phyloP scores from a whole-genome alignment of 2,888 invertebrate genomes.

The Amiota minor region DNA sequence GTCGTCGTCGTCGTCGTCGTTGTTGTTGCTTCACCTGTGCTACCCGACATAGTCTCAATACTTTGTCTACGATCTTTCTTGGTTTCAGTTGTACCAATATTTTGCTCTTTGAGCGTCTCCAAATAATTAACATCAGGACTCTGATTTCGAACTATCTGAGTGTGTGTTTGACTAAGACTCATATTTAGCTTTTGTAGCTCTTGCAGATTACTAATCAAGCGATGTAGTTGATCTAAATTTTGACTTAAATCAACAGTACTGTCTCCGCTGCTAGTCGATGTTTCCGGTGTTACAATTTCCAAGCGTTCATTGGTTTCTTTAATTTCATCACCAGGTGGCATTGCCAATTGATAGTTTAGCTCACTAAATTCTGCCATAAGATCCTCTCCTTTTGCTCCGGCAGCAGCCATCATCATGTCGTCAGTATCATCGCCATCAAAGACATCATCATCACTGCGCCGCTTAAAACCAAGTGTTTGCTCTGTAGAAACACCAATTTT shows the following conservation, averaged over 20 bases:
- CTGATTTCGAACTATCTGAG: conserved; percentile 38
- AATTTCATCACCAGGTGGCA: conserved; percentile 43
- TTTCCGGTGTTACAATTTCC: conserved; percentile 15
- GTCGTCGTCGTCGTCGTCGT: conserved; percentile 25
- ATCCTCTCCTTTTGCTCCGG: conserved; percentile 54
- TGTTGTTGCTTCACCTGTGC: background rate
- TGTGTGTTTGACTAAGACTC: conserved; percentile 61
- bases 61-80: conserved; percentile 75
- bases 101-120: conserved; percentile 53
- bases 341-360: conserved; percentile 65
- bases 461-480: conserved; percentile 54
- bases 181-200: conserved; percentile 68
- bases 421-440: conserved; percentile 37
- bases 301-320: conserved; percentile 12
- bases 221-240: conserved; percentile 74
- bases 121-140: conserved; percentile 56
- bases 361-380: conserved; percentile 67
- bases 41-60: conserved; percentile 29
- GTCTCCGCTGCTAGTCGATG: background rate
- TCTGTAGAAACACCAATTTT: conserved; percentile 67
- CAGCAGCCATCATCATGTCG: conserved; percentile 33
- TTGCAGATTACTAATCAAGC: conserved; percentile 74
- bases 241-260: conserved; percentile 66
- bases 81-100: conserved; percentile 50
- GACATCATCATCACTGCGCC: conserved; percentile 55